Conservation (phyloP, 35 echinoderm and acorn worm species). For the Hemicentrotus pulcherrimus region DNA sequence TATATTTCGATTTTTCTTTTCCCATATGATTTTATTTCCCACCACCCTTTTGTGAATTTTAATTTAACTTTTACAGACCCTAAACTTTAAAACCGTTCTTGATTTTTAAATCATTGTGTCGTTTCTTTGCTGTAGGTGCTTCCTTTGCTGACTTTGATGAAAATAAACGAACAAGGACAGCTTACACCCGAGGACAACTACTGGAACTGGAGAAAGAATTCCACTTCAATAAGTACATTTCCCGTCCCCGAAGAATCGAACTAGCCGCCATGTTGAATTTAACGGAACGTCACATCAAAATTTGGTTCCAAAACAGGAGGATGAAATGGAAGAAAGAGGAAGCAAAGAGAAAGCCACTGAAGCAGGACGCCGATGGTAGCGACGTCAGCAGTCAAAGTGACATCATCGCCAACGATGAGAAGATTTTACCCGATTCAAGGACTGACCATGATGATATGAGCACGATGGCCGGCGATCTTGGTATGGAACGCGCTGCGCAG, state of each 20-base stretch:
- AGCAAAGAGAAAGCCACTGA: constrained; percentile 79
- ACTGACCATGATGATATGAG: constrained; percentile 5
- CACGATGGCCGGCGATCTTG: background rate
- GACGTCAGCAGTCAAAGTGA: background rate
- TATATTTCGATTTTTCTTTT: no score
- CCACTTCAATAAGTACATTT: constrained; percentile 99
- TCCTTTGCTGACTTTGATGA: constrained; percentile 96
- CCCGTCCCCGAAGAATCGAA: constrained; percentile 88
- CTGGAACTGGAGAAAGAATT: constrained; percentile 99
- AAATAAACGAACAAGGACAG: constrained; percentile 96
- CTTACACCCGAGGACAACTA: constrained; percentile 93
- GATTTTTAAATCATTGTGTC: constrained; percentile 47
- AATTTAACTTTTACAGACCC: no score
- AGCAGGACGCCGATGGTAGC: constrained; percentile 40
- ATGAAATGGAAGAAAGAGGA: constrained; percentile 99
- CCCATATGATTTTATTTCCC: no score
- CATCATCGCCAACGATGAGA: constrained; percentile 24
- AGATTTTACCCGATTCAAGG: background rate
- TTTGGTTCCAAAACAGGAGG: constrained; percentile 97
- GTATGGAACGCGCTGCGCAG: constrained; percentile 16
- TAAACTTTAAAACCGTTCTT: no score
- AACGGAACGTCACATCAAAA: constrained; percentile 98
- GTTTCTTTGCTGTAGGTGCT: constrained; percentile 70
- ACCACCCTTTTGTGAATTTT: no score
- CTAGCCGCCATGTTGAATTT: constrained; percentile 94